Evolutionary conservation across 2,113 vertebrate species (phyloP), one percentile per base, ranked within the genome.

Genomic region (Grammomys surdaster): DNA sequence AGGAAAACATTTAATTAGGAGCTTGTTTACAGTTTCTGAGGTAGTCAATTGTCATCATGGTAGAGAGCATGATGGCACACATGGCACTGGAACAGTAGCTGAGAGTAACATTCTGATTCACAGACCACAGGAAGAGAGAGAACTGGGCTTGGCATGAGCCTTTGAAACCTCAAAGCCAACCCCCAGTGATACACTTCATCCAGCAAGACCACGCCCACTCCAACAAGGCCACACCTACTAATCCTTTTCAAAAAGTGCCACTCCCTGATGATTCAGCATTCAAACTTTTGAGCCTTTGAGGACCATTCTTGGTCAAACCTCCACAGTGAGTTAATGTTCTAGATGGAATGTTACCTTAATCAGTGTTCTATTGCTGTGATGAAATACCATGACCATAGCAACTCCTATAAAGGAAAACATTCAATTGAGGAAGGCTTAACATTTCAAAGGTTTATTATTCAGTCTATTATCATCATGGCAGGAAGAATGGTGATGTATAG

Each of bases 51-150:
- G 14, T 60, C 56, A 60, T 60, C 22, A 7, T 26, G 36, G 54
- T 7, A 40, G 56, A 33, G 80, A 82, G 20, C 56, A 26, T 14
- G 22, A 13, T 8, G 1, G 36, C 1, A n/a, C 1, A 0, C 36
- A 40, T 60, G 80, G 11, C 80, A 26, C 36, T 26, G 80, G 54
- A 40, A 56, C 22, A 14, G 22, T 60, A 8, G 54, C 80, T 82
- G 80, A 58, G 36, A 40, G 33, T 20, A 14, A n/a, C 6, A 26
- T 26, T 36, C 78, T 82, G 54, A 60, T 40, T 12, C 6, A 81
- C 19, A 82, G 36, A 26, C 54, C 22, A 24, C n/a, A 60, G 22
- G 36, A 60, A 60, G 36, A 82, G 54, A 80, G 31, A 82, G 80
- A 82, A 60, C 6, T 60, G 54, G 80, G 33, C 12, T 40, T 82